Conservation (phyloP, 2,113 vertebrate genomes). For the Scomber japonicus region DNA sequence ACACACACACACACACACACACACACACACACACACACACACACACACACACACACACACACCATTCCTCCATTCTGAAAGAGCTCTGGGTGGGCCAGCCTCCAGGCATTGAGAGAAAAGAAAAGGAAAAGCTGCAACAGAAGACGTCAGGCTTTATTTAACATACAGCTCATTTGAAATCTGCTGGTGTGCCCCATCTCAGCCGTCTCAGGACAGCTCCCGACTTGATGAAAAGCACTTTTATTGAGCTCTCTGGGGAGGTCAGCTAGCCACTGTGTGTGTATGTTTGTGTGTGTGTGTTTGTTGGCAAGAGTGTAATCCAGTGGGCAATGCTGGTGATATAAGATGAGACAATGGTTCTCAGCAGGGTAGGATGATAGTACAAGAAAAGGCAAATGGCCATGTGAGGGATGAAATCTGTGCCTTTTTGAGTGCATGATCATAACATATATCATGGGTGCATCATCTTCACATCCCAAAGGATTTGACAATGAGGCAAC, state of each 20-base stretch:
- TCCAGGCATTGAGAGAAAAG: conserved; percentile 56
- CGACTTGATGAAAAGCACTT: conserved; percentile 82
- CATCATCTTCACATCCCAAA: not conserved
- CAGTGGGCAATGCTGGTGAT: conserved; percentile 44
- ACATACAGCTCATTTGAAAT: conserved; percentile 84
- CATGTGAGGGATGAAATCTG: conserved; percentile 41
- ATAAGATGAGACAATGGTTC: conserved; percentile 68
- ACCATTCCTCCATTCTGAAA: conserved; percentile 50
- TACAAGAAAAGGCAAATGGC: conserved; percentile 59
- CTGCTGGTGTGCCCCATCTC: conserved; percentile 76
- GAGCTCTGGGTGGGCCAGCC: conserved; percentile 57
- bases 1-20: conserved; percentile 11
- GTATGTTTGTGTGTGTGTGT: conserved; percentile 38
- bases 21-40: conserved; percentile 3
- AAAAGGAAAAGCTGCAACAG: conserved; percentile 66
- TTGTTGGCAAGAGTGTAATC: conserved; percentile 55
- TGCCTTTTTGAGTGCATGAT: not conserved
- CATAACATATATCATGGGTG: not conserved
- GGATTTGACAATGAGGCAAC: conserved; percentile 7
- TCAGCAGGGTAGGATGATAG: conserved; percentile 59
- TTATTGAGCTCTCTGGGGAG: conserved; percentile 81
- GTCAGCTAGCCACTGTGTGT: conserved; percentile 72
- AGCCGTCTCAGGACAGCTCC: conserved; percentile 77
- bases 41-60: conserved; percentile 20
- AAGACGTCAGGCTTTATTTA: conserved; percentile 79